phyloP scores from a whole-genome alignment of 2,888 invertebrate species.

The Aphidius colemani region DNA sequence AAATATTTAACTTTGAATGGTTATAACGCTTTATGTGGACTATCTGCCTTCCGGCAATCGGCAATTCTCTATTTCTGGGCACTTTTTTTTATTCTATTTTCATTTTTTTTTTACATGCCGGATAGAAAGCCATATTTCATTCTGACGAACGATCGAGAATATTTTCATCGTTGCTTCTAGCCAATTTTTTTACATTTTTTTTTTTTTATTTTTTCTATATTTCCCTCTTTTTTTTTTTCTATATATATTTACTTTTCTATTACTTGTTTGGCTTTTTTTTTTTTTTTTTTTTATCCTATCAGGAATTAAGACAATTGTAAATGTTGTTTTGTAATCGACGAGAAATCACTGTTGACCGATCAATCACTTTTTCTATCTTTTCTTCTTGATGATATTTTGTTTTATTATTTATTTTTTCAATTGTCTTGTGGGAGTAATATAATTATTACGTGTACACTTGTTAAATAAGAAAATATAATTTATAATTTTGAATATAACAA shows the following conservation, averaged over 20 bases:
- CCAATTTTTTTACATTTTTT: slow-evolving; percentile 32
- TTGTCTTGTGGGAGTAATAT: slow-evolving; percentile 5
- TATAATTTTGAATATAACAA: slow-evolving; percentile 9
- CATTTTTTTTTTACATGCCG: slow-evolving; percentile 22
- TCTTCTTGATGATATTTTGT: background rate
- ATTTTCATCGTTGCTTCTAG: slow-evolving; percentile 51
- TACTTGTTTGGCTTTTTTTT: slow-evolving; percentile 1
- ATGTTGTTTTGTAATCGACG: background rate
- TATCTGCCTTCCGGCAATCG: slow-evolving; percentile 28
- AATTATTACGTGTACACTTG: background rate
- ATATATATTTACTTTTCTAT: background rate
- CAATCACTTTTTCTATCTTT: background rate
- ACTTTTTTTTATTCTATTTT: slow-evolving; percentile 22
- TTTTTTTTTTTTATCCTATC: background rate
- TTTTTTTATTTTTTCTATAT: slow-evolving; percentile 34
- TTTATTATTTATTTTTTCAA: background rate
- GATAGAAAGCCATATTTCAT: slow-evolving; percentile 41
- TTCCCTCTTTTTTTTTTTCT: too few relatives aligned
- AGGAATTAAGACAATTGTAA: slow-evolving; percentile 1
- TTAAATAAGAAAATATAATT: background rate
- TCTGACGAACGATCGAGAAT: slow-evolving; percentile 57
- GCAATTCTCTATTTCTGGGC: slow-evolving; percentile 22
- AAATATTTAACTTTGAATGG: slow-evolving; percentile 5
- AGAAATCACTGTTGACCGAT: background rate
- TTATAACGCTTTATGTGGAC: slow-evolving; percentile 17